Percentiles rank a stretch among this genome's conserved stretches.
These are phyloP conservation scores for Cochlearius cochlearius DNA, from an alignment of 2,113 vertebrate genomes.

Conservation along the genomic window DNA sequence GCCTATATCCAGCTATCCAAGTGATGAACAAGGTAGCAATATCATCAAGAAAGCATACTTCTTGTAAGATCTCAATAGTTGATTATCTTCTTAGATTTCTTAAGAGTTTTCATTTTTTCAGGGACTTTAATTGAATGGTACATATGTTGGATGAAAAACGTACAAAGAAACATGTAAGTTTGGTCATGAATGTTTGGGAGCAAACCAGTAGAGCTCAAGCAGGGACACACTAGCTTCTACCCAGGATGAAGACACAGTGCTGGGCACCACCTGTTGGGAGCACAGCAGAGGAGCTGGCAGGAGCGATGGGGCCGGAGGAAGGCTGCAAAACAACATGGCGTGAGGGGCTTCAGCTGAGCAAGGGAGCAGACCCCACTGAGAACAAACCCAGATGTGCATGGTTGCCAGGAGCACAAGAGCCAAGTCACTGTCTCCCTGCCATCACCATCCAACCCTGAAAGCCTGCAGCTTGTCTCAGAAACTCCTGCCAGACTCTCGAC, in stretches of 20 bases:
- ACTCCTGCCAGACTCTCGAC: background rate
- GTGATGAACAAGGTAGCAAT: background rate
- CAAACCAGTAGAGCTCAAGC: background rate
- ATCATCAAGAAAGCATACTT: background rate
- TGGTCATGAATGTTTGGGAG: fast-evolving
- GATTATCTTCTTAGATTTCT: background rate
- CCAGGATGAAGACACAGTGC: background rate
- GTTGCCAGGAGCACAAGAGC: background rate
- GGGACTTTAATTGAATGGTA: background rate
- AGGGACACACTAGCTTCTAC: background rate
- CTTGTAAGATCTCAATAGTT: background rate
- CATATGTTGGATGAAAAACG: background rate
- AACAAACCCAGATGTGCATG: background rate
- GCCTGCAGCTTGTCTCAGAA: background rate
- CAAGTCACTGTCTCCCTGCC: background rate
- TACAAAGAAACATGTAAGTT: background rate
- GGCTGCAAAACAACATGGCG: background rate
- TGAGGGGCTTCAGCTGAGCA: background rate
- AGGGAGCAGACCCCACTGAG: background rate
- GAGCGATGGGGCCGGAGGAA: background rate
- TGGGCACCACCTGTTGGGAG: background rate
- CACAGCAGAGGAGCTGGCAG: background rate
- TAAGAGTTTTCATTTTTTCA: background rate
- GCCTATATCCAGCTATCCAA: background rate
- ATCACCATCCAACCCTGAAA: background rate